Conservation (phyloP, 2,888 invertebrate species). For the Caenorhabditis sp. region DNA sequence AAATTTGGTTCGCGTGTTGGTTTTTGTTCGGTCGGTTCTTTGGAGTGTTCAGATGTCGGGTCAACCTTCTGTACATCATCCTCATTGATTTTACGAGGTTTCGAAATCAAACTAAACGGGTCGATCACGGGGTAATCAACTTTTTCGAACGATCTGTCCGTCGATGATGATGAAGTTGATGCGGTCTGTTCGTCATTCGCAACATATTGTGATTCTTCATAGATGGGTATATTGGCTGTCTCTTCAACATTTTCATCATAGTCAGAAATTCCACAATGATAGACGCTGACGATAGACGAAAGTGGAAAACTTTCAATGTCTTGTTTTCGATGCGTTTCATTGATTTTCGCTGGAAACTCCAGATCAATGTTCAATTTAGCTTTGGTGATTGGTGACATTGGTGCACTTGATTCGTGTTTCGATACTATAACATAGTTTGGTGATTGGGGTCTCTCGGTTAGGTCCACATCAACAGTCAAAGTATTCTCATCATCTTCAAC, state of each 20-base stretch:
- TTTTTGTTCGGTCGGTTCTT: too few relatives aligned
- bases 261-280: constrained; percentile 29
- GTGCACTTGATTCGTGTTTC: constrained; percentile 46
- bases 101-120: constrained; percentile 11
- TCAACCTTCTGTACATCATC: too few relatives aligned
- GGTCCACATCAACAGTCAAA: constrained; percentile 55
- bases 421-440: constrained; percentile 53
- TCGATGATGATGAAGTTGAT: constrained; percentile 26
- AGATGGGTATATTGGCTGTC: constrained; percentile 16
- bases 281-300: constrained; percentile 22
- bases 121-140: constrained; percentile 26
- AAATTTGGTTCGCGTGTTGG: too few relatives aligned
- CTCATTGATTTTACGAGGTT: constrained; percentile 7
- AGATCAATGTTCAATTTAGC: constrained; percentile 44
- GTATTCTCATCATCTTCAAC: constrained; percentile 44
- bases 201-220: constrained; percentile 36
- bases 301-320: constrained; percentile 26
- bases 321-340: constrained; percentile 6
- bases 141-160: constrained; percentile 33
- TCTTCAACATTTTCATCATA: constrained; percentile 16
- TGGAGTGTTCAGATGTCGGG: too few relatives aligned
- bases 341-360: constrained; percentile 19
- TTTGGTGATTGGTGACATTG: constrained; percentile 44
- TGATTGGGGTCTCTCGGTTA: constrained; percentile 43
- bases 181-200: constrained; percentile 36